Base-by-base conservation (phyloP, 1,140 invertebrate species). In the Drosophila tropicalis region DNA sequence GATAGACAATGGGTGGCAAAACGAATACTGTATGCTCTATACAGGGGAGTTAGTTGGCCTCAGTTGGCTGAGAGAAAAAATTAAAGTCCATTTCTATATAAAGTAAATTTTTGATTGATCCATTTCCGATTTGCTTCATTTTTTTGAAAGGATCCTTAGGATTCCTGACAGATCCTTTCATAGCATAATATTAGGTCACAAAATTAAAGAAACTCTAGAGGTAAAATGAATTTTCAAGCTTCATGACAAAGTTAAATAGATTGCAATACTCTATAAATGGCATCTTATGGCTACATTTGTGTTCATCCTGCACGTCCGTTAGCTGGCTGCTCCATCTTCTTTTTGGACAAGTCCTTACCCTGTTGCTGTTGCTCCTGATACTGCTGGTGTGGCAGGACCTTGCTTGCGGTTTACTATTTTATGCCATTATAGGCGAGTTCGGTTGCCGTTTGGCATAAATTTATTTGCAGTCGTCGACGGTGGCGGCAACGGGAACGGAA, bases 391-490 rank as follows among this genome's bases (percentile, higher is more conserved):
- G 44, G 17, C 63, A 72, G 60, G 63, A 72, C 70, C 70, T 79
- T 80, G 77, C 76, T 76, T 87, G 79, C 62, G 82, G 82, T 76
- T 72, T 87, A 75, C 72, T 83, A 83, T 86, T 79, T 81, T 76
- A 79, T 84, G 81, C 77, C 74, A 85, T 87, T 87, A 83, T 74
- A 71, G 72, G 65, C 61, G 64, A 76, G 75, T 76, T 86, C 76
- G 75, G 62, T 79, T 84, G 80, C 79, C 83, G 76, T 68, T 79
- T 82, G 82, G 83, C 76, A 86, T 84, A 86, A 79, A 87, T 86
- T 87, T 87, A 83, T 89, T 79, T 78, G 75, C 70, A 77, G 58
- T 73, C 58, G 63, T 39, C 55, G 70, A 47, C 70, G 67, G 29
- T 32, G 70, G 36, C 69, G 64, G 62, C 40, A 57, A 41, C 64